Evolutionary conservation across 2,113 vertebrate genomes (phyloP), one percentile per base, ranked within the genome.

Genomic region (Junco hyemalis): DNA sequence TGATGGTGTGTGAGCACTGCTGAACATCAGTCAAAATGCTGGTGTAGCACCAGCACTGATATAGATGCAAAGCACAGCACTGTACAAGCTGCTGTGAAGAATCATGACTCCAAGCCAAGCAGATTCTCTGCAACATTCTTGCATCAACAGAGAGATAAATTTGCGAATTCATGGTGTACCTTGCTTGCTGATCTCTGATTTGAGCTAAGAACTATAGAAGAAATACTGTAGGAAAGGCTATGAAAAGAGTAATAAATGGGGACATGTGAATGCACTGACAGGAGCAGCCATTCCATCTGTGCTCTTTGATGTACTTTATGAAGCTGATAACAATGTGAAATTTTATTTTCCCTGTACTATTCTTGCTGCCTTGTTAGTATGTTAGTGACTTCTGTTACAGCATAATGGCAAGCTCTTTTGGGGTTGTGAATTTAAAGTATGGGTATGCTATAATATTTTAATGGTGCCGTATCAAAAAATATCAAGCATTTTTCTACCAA

Each of bases 331-430:
- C 61, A 57, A 87, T 87, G 53, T 69, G 29, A 90, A 85, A 81
- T 87, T 95, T 94, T 90, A 82, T 91, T 91, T 94, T 95, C 91
- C 63, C 66, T 56, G 68, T 77, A 65, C 70, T 85, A 87, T 61
- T 95, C 42, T 90, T 90, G 25, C 53, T 95, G 38, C 54, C 56
- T 95, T 70, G 36, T 94, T 94, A 87, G 66, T 40, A 35, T 44
- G 31, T 73, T 95, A 94, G 80, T 93, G 54, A 51, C 74, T 94
- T 92, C 84, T 77, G n/a, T 74, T 36, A 85, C 45, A 88, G 29
- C 8, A 31, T 76, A 95, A 82, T 31, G 59, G 24, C 15, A 21
- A 47, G 35, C 35, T 90, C 65, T 92, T 54, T 81, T 78, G 85
- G 90, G 85, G 25, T 2, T 73, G 38, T 77, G 66, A 92, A 82